phyloP scores from a whole-genome alignment of 2,113 vertebrate species.

The Scopus umbretta region DNA sequence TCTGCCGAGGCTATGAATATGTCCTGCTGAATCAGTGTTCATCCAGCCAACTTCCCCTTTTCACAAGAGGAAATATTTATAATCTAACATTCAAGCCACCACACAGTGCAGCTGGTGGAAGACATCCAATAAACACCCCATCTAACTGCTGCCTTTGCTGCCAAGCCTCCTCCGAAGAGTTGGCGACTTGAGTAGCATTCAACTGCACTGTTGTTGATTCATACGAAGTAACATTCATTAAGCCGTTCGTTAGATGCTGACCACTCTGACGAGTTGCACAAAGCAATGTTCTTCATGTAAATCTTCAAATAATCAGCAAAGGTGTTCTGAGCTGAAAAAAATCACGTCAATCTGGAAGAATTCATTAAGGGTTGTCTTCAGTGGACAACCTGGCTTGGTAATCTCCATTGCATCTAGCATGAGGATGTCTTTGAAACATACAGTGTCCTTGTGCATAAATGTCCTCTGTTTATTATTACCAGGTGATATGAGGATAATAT shows the following conservation, averaged over 20 bases:
- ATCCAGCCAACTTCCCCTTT: slow-evolving; percentile 63
- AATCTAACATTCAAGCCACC: slow-evolving; percentile 49
- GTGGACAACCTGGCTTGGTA: background rate
- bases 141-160: background rate
- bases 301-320: background rate
- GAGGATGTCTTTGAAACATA: background rate
- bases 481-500: background rate
- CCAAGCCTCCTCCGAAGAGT: slow-evolving; percentile 2
- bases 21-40: slow-evolving; percentile 64
- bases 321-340: background rate
- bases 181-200: background rate
- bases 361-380: background rate
- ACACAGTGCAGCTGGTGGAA: slow-evolving; percentile 45
- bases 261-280: background rate
- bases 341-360: background rate
- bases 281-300: background rate
- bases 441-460: background rate
- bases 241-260: background rate
- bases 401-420: background rate
- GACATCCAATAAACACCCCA: slow-evolving; percentile 33
- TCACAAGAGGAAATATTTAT: slow-evolving; percentile 61
- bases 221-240: background rate
- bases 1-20: slow-evolving; percentile 50
- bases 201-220: background rate
- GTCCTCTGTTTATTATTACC: background rate